Percentiles rank a stretch among this genome's conserved stretches.
Evolutionary conservation across 2,113 vertebrate species (phyloP).

Genomic region (Oxyruncus cristatus): DNA sequence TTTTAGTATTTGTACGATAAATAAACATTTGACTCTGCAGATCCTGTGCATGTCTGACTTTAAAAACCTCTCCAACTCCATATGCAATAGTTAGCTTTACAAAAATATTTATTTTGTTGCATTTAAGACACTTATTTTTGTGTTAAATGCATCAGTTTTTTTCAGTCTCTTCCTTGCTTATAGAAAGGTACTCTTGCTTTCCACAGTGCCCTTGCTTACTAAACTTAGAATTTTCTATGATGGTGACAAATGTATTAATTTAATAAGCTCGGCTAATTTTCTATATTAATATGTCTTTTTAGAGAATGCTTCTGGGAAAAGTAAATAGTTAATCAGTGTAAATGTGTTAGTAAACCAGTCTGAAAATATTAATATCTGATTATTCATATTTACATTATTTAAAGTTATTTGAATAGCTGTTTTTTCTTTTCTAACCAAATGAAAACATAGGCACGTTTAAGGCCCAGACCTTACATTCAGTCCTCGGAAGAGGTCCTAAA

Average conservation of each 20-base stretch:
- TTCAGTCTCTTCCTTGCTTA: neutral
- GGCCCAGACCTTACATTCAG: neutral
- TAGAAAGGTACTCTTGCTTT: neutral
- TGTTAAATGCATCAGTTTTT: neutral
- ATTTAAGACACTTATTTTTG: neutral
- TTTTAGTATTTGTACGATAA: neutral
- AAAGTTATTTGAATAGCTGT: neutral
- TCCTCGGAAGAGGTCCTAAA: neutral
- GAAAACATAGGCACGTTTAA: neutral
- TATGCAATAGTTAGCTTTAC: neutral
- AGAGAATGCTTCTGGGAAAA: neutral
- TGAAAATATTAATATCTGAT: neutral
- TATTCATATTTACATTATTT: neutral
- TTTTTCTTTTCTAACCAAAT: neutral
- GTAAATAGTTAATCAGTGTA: neutral
- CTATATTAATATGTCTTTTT: neutral
- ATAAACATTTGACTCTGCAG: neutral
- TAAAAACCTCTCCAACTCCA: neutral
- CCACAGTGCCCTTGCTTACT: neutral
- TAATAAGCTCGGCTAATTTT: neutral
- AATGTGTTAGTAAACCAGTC: neutral
- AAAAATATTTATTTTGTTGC: neutral
- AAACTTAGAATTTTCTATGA: neutral
- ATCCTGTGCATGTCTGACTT: neutral
- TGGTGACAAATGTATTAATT: neutral